Conservation (phyloP, 2,888 invertebrate genomes). For the Peribatodes rhomboidaria region DNA sequence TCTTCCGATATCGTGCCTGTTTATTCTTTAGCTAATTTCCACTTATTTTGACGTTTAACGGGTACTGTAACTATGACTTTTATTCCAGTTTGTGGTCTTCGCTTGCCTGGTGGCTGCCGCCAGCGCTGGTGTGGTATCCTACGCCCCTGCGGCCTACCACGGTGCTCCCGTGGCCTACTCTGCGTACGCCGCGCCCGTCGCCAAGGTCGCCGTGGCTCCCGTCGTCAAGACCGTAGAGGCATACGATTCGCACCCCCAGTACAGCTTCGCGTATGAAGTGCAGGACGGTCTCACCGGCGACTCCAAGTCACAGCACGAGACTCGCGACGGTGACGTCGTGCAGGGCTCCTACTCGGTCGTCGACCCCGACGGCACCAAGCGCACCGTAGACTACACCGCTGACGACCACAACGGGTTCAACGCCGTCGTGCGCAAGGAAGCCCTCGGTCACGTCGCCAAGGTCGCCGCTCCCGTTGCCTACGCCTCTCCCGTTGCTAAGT, state of each 20-base stretch:
- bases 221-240: conserved; percentile 57
- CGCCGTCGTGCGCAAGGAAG: conserved; percentile 78
- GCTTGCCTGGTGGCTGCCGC: conserved; percentile 49
- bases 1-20: no score
- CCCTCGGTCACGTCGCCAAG: conserved; percentile 67
- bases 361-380: conserved; percentile 80
- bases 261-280: conserved; percentile 80
- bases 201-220: no score
- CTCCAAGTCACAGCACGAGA: conserved; percentile 80
- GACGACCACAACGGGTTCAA: conserved; percentile 82
- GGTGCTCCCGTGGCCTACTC: conserved; percentile 53
- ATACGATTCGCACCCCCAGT: conserved; percentile 66
- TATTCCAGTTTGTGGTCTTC: conserved; percentile 51
- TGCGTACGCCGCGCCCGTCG: conserved; percentile 52
- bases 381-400: conserved; percentile 82
- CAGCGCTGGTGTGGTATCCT: conserved; percentile 50
- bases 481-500: conserved; percentile 60
- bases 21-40: no score
- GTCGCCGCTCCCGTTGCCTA: conserved; percentile 39
- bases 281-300: conserved; percentile 74
- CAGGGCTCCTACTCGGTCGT: conserved; percentile 81
- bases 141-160: conserved; percentile 48
- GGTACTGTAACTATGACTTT: background rate
- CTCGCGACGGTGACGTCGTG: conserved; percentile 79
- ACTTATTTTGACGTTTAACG: background rate